These are phyloP conservation scores for Myotis pilosus DNA, from an alignment of 2,797 vertebrate genomes.

Conservation along the genomic window DNA sequence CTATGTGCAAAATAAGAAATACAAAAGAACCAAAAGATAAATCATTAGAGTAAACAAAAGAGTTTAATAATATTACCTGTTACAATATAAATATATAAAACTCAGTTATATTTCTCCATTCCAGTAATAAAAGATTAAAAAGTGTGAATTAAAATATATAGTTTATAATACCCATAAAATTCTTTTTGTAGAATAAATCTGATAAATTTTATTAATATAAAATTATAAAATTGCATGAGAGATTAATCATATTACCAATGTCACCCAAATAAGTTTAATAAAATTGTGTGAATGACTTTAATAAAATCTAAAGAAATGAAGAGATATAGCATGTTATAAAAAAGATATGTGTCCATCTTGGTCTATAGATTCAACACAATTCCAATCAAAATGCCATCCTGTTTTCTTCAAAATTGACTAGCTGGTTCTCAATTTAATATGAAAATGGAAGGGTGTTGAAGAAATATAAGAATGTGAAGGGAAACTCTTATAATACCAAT, in stretches of 20 bases:
- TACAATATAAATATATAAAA: constrained; percentile 10
- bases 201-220: neutral
- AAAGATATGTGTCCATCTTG: neutral
- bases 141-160: neutral
- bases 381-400: neutral
- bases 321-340: neutral
- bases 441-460: neutral
- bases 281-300: constrained; percentile 1
- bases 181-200: neutral
- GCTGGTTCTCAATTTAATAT: neutral
- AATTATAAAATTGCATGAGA: neutral
- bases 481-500: neutral
- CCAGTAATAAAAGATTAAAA: neutral
- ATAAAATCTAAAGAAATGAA: neutral
- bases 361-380: neutral
- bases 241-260: neutral
- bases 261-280: neutral
- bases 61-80: neutral
- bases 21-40: neutral
- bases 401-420: neutral
- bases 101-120: neutral
- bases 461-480: neutral
- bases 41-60: neutral
- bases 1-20: neutral
- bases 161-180: neutral